Evolutionary conservation across 2,888 invertebrate genomes (phyloP), one percentile per base, ranked within the genome.

Genomic region (Cacoxenus indagator): DNA sequence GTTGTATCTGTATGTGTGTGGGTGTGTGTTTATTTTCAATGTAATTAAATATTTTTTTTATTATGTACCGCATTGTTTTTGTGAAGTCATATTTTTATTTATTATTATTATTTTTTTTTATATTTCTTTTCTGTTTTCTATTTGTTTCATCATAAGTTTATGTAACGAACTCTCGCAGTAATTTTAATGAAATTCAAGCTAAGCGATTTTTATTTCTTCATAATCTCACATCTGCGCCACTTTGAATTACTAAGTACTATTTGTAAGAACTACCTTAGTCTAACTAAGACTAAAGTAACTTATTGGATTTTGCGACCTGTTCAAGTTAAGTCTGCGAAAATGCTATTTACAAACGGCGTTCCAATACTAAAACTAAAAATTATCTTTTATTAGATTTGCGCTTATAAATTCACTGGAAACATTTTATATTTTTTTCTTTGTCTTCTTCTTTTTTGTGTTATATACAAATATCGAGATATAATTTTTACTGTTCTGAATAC

Each of bases 161-260:
- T n/a, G n/a, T 22, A 8, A 48, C 8, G 17, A 22, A 22, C 48
- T 48, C 19, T 5, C 64, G 59, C 45, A 43, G 22, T 61, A 43
- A 61, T 19, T 61, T 61, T 65, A 74, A 64, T 72, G 66, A 46
- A 74, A 74, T 74, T 74, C 74, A 70, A 75, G 74, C 72, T 74
- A 74, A 68, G 70, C 67, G 43, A 61, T 5, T 45, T 61, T 37
- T 11, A 37, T 14, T 37, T 37, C 37, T 14, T 8, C 14, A 37
- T 11, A 8, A 8, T 8, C 37, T 14, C 1, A 37, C 37, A 37
- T 11, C 37, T 11, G 37, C 37, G 37, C 31, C 31, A 31, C 31
- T 54, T 2, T 24, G 37, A 22, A 37, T 61, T 43, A 61, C 37
- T 61, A n/a, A n/a, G 37, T 29, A 17, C 48, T n/a, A n/a, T n/a